Evolutionary conservation across 2,888 invertebrate genomes (phyloP).

Genomic region (Synanthedon formicaeformis): DNA sequence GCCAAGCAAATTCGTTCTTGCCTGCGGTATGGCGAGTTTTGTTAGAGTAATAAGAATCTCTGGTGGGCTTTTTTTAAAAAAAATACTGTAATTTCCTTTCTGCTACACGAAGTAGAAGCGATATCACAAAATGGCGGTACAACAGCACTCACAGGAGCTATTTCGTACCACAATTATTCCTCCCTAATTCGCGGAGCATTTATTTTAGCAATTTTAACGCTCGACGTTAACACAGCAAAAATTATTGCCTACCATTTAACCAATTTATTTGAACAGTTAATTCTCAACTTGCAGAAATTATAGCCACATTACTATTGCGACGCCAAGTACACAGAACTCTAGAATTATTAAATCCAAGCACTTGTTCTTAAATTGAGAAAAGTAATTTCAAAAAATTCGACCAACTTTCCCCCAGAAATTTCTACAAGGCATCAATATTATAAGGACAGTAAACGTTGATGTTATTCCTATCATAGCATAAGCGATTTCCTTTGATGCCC

Average conservation of each 20-base stretch:
- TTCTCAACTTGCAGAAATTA: background rate
- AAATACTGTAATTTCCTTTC: background rate
- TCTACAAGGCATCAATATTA: constrained; percentile 9
- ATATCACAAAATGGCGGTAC: constrained; percentile 3
- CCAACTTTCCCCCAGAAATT: constrained; percentile 6
- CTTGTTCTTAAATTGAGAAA: background rate
- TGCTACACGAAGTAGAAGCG: constrained; percentile 3
- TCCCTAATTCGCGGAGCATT: background rate
- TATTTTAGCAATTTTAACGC: constrained; percentile 1
- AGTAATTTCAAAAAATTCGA: constrained; percentile 5
- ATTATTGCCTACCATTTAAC: background rate
- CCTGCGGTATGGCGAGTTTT: too few relatives aligned
- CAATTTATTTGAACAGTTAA: background rate
- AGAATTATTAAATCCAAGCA: too few relatives aligned
- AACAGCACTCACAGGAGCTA: constrained; percentile 6
- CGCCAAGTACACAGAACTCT: too few relatives aligned
- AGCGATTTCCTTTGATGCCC: constrained; percentile 14
- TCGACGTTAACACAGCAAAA: background rate
- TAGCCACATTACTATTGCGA: too few relatives aligned
- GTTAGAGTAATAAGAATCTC: background rate
- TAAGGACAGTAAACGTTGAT: constrained; percentile 10
- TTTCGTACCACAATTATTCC: constrained; percentile 3
- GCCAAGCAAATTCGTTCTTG: too few relatives aligned
- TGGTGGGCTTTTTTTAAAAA: background rate
- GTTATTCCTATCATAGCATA: constrained; percentile 15